These are phyloP conservation scores for Reticulitermes speratus DNA, from an alignment of 1,140 invertebrate species.

Conservation along the genomic window DNA sequence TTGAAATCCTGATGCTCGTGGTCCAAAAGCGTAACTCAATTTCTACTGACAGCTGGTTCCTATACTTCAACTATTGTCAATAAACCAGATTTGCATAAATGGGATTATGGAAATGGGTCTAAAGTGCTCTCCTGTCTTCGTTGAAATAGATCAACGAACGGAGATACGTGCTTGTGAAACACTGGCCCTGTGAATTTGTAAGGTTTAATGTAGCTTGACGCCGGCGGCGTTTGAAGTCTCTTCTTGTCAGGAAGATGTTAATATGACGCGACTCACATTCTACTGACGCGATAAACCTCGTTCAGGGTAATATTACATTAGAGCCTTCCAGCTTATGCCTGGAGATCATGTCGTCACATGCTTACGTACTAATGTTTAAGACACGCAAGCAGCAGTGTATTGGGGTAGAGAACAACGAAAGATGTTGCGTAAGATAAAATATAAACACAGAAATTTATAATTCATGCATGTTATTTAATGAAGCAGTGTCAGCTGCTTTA, in stretches of 20 bases:
- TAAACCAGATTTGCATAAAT: constrained; percentile 14
- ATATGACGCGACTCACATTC: neutral
- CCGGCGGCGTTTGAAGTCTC: neutral
- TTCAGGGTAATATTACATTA: too few species aligned
- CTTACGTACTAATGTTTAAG: too few species aligned
- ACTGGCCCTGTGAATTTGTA: neutral
- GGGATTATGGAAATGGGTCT: constrained; percentile 11
- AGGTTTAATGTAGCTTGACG: neutral
- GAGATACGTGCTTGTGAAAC: neutral
- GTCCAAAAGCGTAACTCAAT: neutral
- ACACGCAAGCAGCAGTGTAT: too few species aligned
- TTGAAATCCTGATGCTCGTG: neutral
- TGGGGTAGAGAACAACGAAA: too few species aligned
- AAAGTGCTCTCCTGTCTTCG: neutral
- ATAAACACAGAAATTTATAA: too few species aligned
- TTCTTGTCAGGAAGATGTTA: neutral
- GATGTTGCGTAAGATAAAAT: too few species aligned
- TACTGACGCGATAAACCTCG: too few species aligned
- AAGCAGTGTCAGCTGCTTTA: too few species aligned
- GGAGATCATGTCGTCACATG: too few species aligned
- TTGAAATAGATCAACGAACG: neutral
- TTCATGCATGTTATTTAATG: too few species aligned
- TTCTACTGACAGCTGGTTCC: neutral
- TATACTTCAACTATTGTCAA: constrained; percentile 16
- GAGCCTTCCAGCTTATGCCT: too few species aligned